These are phyloP conservation scores for Galaxias olidus DNA, from an alignment of 2,797 vertebrate species.

Conservation along the genomic window DNA sequence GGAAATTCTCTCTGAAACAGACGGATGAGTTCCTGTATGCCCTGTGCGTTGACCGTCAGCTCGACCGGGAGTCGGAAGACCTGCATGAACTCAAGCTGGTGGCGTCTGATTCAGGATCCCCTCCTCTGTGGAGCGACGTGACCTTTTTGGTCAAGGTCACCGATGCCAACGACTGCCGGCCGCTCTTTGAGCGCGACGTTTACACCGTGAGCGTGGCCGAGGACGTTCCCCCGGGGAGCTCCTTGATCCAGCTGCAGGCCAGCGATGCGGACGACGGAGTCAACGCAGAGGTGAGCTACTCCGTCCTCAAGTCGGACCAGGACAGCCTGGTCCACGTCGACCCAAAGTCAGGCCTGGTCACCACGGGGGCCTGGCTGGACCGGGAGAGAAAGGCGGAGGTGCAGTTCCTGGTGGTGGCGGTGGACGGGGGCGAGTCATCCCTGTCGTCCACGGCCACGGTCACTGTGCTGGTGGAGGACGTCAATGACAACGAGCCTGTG, in stretches of 20 bases:
- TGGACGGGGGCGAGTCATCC: constrained; percentile 78
- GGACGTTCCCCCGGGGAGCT: constrained; percentile 77
- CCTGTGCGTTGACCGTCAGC: constrained; percentile 77
- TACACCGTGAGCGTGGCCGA: constrained; percentile 77
- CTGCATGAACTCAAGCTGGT: constrained; percentile 78
- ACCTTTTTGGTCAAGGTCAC: constrained; percentile 76
- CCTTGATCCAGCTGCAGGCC: constrained; percentile 79
- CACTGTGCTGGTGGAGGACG: constrained; percentile 78
- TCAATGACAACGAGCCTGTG: constrained; percentile 90
- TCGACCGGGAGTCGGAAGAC: constrained; percentile 83
- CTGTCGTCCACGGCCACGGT: constrained; percentile 81
- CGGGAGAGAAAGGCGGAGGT: constrained; percentile 75
- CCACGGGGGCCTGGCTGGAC: constrained; percentile 75
- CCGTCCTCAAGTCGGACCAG: constrained; percentile 61
- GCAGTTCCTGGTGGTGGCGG: constrained; percentile 81
- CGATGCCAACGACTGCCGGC: constrained; percentile 85
- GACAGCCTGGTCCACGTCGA: constrained; percentile 72
- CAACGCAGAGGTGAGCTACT: constrained; percentile 79
- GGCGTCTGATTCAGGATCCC: constrained; percentile 80
- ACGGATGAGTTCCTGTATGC: constrained; percentile 80
- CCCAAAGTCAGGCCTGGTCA: constrained; percentile 78
- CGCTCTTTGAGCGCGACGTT: constrained; percentile 73
- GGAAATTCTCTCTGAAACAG: constrained; percentile 76
- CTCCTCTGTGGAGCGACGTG: constrained; percentile 74
- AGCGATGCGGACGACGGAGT: constrained; percentile 80